Conservation (phyloP, 2,797 vertebrate species). For the Artibeus lituratus region DNA sequence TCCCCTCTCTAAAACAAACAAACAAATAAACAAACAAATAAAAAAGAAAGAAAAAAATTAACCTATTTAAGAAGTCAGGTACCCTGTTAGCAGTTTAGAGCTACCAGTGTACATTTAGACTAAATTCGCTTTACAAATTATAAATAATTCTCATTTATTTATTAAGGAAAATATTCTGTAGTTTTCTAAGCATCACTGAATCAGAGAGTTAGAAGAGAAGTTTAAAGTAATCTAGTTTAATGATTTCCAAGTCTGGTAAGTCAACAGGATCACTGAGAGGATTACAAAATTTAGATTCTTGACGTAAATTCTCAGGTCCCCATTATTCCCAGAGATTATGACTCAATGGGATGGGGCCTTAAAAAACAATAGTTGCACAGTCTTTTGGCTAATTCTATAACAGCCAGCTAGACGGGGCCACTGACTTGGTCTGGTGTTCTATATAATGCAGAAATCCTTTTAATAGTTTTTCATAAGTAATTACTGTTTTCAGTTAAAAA, state of each 20-base stretch:
- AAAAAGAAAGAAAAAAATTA: neutral
- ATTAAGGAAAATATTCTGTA: neutral
- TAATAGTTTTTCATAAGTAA: neutral
- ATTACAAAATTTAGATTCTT: constrained; percentile 9
- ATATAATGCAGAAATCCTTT: neutral
- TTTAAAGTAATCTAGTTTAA: neutral
- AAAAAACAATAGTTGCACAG: neutral
- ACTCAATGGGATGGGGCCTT: neutral
- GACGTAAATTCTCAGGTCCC: neutral
- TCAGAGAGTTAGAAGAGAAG: neutral
- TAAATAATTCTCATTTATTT: neutral
- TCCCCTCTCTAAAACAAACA: no score
- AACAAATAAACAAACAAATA: no score
- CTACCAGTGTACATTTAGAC: neutral
- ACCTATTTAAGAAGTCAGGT: neutral
- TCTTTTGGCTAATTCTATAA: neutral
- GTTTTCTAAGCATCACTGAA: neutral
- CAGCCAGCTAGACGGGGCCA: neutral
- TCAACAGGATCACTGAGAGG: neutral
- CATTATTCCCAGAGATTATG: neutral
- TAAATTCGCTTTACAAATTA: neutral
- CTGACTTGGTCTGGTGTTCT: neutral
- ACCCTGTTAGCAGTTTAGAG: neutral
- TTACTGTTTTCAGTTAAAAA: constrained; percentile 11
- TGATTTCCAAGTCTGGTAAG: neutral